A percentile compares a stretch with the other conserved stretches of the same genome.
Evolutionary conservation across 2,888 invertebrate genomes (phyloP).

Genomic region (Endotricha flammealis): DNA sequence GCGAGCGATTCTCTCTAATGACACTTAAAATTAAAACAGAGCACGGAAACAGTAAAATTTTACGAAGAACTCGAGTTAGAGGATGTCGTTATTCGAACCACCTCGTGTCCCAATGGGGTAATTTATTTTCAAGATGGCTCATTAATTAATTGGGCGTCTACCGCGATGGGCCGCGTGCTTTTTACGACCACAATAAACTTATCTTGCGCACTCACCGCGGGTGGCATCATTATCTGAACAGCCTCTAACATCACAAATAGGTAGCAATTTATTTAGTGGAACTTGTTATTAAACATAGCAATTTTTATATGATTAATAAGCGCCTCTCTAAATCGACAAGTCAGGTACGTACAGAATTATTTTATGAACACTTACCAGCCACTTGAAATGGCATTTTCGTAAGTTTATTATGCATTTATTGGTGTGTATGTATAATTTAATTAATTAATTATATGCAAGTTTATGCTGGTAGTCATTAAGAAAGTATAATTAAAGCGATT

Average conservation of each 20-base stretch:
- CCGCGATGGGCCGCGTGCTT: constrained; percentile 53
- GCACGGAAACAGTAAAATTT: constrained; percentile 41
- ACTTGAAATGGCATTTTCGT: too few relatives aligned
- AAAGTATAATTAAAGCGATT: too few relatives aligned
- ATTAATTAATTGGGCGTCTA: constrained; percentile 68
- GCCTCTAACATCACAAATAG: constrained; percentile 3
- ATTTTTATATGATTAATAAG: constrained; percentile 8
- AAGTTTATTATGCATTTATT: too few relatives aligned
- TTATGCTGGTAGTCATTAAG: too few relatives aligned
- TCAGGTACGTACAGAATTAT: too few relatives aligned
- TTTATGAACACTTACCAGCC: too few relatives aligned
- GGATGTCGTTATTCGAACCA: constrained; percentile 43
- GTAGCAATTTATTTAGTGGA: constrained; percentile 8
- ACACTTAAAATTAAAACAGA: constrained; percentile 17
- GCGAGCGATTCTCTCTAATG: constrained; percentile 16
- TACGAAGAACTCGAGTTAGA: constrained; percentile 38
- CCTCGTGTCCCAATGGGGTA: constrained; percentile 50
- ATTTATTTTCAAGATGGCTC: constrained; percentile 64
- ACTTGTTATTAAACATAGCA: constrained; percentile 5
- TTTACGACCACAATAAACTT: constrained; percentile 61
- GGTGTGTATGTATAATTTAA: too few relatives aligned
- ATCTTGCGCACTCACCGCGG: constrained; percentile 42
- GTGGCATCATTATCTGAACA: constrained; percentile 40
- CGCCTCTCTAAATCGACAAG: constrained; percentile 10
- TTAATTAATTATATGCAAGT: too few relatives aligned